These are phyloP conservation scores for Sylvia atricapilla DNA, from an alignment of 2,113 vertebrate species.

Conservation along the genomic window DNA sequence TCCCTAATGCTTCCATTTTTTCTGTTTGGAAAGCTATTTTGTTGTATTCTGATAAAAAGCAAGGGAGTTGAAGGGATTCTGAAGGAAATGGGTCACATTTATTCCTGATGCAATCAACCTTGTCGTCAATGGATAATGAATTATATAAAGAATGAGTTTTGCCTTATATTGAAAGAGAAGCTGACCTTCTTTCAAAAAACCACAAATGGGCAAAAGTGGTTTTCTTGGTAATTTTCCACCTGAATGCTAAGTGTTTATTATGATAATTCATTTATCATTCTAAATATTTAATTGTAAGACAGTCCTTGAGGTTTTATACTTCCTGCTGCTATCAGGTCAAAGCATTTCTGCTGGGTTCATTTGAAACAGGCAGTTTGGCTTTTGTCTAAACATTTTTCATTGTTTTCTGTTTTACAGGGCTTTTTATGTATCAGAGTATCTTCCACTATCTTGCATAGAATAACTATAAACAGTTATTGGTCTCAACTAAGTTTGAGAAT, in stretches of 20 bases:
- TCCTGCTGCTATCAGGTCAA: neutral
- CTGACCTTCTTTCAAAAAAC: slow-evolving; percentile 14
- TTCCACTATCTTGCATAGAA: neutral
- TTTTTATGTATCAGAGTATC: neutral
- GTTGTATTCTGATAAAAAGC: neutral
- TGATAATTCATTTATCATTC: slow-evolving; percentile 3
- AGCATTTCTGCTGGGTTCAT: neutral
- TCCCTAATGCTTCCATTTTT: neutral
- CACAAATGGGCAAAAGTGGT: slow-evolving; percentile 22
- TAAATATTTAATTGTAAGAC: slow-evolving; percentile 42
- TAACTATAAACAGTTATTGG: neutral
- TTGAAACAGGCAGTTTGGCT: neutral
- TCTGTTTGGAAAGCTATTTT: neutral
- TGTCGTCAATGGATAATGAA: neutral
- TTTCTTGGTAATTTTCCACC: neutral
- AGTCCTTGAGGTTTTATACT: neutral
- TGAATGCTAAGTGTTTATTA: neutral
- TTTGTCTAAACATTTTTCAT: neutral
- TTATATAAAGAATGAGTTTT: neutral
- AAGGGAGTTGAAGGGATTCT: neutral
- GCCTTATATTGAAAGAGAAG: neutral
- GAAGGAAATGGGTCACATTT: neutral
- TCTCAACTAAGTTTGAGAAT: neutral
- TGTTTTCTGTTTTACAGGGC: neutral
- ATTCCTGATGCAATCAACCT: neutral